phyloP scores from a whole-genome alignment of 2,113 vertebrate species.

The Lampris incognitus region DNA sequence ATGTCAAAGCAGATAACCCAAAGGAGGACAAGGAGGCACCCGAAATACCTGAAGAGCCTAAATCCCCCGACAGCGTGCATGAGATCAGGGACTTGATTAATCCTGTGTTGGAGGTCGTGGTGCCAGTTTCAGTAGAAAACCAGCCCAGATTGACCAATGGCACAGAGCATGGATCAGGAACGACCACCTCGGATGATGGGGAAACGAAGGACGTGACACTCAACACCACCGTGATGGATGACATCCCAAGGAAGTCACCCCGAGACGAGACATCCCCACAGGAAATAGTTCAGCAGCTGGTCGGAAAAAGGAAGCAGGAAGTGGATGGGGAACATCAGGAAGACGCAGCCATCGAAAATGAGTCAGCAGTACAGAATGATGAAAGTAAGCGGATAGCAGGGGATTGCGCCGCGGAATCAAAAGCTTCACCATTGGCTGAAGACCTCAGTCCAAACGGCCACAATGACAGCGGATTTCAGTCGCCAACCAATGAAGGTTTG shows the following conservation, averaged over 20 bases:
- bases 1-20: neutral
- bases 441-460: conserved; percentile 45
- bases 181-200: conserved; percentile 50
- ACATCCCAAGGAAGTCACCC: conserved; percentile 20
- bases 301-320: conserved; percentile 39
- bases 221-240: conserved; percentile 48
- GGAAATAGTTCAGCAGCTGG: conserved; percentile 48
- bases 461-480: conserved; percentile 65
- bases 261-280: conserved; percentile 35
- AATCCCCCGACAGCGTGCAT: conserved; percentile 78
- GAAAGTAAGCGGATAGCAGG: conserved; percentile 19
- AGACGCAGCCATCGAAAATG: conserved; percentile 36
- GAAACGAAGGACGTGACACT: conserved; percentile 45
- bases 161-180: conserved; percentile 30
- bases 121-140: neutral
- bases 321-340: conserved; percentile 15
- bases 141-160: conserved; percentile 60
- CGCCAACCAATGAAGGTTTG: conserved; percentile 40
- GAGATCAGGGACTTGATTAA: conserved; percentile 83
- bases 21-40: conserved; percentile 21
- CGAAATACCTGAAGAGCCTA: fast-evolving
- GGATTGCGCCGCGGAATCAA: conserved; percentile 39
- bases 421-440: conserved; percentile 3
- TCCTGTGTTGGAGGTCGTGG: conserved; percentile 67
- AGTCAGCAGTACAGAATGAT: conserved; percentile 60